Conservation (phyloP, 2,888 invertebrate species). For the Dryadula phaetusa region DNA sequence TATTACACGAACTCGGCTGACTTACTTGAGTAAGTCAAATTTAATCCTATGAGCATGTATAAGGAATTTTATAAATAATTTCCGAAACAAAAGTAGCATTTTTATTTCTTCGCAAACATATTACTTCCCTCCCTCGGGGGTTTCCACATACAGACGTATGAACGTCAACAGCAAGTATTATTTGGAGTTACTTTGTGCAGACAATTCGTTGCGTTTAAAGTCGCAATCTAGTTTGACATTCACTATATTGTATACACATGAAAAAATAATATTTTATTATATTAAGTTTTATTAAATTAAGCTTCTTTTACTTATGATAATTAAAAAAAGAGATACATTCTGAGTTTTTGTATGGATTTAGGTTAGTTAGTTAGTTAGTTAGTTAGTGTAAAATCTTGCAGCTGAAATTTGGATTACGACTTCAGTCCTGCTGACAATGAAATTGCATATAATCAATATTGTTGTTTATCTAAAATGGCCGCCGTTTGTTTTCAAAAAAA, state of each 20-base stretch:
- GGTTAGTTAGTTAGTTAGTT: no score
- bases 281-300: no score
- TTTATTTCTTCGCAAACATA: conserved; percentile 32
- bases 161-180: conserved; percentile 36
- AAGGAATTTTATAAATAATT: conserved; percentile 30
- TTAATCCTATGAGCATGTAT: conserved; percentile 20
- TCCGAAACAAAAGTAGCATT: conserved; percentile 30
- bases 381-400: no score
- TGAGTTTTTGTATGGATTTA: no score
- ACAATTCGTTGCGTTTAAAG: conserved; percentile 20
- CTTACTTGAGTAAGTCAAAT: conserved; percentile 16
- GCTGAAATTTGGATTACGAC: no score
- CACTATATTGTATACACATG: not conserved
- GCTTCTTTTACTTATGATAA: no score
- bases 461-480: no score
- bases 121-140: conserved; percentile 29
- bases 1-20: conserved; percentile 9
- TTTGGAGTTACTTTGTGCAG: conserved; percentile 31
- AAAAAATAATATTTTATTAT: no score
- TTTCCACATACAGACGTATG: conserved; percentile 15
- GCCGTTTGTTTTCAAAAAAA: no score
- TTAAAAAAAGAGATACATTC: no score
- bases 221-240: not conserved
- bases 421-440: no score
- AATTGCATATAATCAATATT: no score